These are phyloP conservation scores for Callosobruchus maculatus DNA, from an alignment of 2,888 invertebrate species.

Conservation along the genomic window DNA sequence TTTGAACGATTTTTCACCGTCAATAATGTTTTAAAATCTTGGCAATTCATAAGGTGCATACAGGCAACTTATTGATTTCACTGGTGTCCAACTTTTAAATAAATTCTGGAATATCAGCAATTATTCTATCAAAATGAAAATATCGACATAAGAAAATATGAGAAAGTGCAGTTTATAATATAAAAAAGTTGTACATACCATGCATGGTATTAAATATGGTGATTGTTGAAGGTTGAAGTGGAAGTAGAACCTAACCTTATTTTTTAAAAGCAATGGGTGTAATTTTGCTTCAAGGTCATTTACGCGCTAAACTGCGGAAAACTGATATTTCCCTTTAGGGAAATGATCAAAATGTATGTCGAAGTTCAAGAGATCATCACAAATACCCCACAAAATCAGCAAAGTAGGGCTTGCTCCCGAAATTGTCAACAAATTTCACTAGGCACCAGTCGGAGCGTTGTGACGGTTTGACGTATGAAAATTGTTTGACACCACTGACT, in stretches of 20 bases:
- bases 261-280: slow-evolving; percentile 48
- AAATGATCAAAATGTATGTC: background rate
- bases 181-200: slow-evolving; percentile 40
- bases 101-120: background rate
- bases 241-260: slow-evolving; percentile 46
- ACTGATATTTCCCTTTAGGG: background rate
- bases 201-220: slow-evolving; percentile 47
- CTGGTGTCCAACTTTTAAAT: background rate
- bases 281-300: slow-evolving; percentile 49
- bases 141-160: slow-evolving; percentile 15
- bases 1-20: background rate
- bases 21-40: background rate
- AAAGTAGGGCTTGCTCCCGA: slow-evolving; percentile 2
- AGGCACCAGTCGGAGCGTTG: slow-evolving; percentile 22
- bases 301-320: slow-evolving; percentile 14
- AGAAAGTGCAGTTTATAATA: slow-evolving; percentile 25
- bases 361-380: background rate
- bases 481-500: slow-evolving; percentile 28
- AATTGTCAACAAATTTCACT: slow-evolving; percentile 27
- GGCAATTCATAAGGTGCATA: background rate
- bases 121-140: slow-evolving; percentile 4
- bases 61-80: background rate
- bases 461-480: slow-evolving; percentile 23
- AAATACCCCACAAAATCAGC: background rate
- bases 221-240: slow-evolving; percentile 41